phyloP scores from a whole-genome alignment of 2,888 invertebrate genomes.

The Ethmia dodecea region DNA sequence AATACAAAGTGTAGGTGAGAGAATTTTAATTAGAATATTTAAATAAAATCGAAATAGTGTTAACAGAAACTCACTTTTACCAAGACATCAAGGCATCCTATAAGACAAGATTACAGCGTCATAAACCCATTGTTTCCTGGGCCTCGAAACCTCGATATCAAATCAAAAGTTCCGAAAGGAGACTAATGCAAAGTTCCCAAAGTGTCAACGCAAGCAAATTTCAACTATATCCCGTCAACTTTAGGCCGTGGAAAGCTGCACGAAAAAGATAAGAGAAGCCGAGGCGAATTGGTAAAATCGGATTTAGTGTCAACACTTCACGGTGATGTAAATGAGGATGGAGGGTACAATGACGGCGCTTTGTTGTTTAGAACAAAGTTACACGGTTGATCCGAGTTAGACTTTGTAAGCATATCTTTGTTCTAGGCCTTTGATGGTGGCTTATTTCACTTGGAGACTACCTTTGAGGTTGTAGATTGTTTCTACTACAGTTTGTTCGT shows the following conservation, averaged over 20 bases:
- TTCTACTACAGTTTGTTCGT: too few relatives aligned
- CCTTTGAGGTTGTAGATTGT: too few relatives aligned
- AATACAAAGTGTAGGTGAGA: too few relatives aligned
- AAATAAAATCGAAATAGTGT: too few relatives aligned
- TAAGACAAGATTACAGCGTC: slow-evolving; percentile 33
- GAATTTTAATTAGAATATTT: too few relatives aligned
- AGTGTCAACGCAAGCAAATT: slow-evolving; percentile 18
- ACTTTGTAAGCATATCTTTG: slow-evolving; percentile 8
- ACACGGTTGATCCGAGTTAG: slow-evolving; percentile 36
- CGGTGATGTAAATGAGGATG: slow-evolving; percentile 44
- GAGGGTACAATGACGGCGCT: slow-evolving; percentile 34
- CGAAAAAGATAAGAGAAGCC: slow-evolving; percentile 48
- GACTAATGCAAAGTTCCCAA: slow-evolving; percentile 16
- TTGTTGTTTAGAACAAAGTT: slow-evolving; percentile 44
- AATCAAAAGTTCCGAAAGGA: slow-evolving; percentile 54
- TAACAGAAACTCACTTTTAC: too few relatives aligned
- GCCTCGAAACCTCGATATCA: slow-evolving; percentile 22
- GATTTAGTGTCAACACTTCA: slow-evolving; percentile 74
- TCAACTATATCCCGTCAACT: slow-evolving; percentile 22
- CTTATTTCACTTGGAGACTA: too few relatives aligned
- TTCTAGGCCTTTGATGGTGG: not conserved
- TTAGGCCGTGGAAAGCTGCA: slow-evolving; percentile 18
- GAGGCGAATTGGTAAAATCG: slow-evolving; percentile 63
- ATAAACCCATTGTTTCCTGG: slow-evolving; percentile 35
- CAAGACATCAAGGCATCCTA: too few relatives aligned